A percentile compares a stretch with the other conserved stretches of the same genome.
Evolutionary conservation across 2,797 vertebrate species (phyloP).

Genomic region (Phrynocephalus guinanensis): DNA sequence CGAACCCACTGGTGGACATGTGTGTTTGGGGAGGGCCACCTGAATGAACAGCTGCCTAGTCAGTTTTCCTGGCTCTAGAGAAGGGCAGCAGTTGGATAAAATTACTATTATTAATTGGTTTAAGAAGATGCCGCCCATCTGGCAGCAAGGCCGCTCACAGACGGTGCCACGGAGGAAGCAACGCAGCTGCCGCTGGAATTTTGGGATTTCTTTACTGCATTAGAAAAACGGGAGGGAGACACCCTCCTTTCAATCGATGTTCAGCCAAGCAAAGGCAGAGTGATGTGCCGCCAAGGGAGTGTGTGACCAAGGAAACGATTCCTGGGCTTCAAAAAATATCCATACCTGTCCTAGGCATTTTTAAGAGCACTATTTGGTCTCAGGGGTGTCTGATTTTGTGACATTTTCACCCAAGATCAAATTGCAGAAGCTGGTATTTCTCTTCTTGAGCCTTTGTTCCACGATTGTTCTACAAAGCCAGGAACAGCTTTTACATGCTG

Average conservation of each 20-base stretch:
- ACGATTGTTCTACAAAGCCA: neutral
- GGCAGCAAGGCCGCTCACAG: neutral
- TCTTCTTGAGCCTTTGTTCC: neutral
- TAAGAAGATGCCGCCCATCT: neutral
- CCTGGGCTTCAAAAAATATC: neutral
- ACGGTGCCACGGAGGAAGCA: neutral
- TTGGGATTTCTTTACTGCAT: neutral
- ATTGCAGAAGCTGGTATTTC: neutral
- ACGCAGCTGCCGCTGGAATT: too few species aligned
- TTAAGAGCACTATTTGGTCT: neutral
- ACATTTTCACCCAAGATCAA: too few species aligned
- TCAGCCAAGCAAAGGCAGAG: neutral
- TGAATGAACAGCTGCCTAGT: neutral
- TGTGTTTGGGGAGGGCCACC: neutral
- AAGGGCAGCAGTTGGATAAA: neutral
- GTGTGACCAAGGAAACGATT: slow-evolving; percentile 1
- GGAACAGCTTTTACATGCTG: neutral
- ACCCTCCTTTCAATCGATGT: neutral
- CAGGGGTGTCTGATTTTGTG: neutral
- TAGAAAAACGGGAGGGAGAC: too few species aligned
- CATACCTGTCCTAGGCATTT: neutral
- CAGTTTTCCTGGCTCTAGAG: neutral
- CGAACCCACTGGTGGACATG: too few species aligned
- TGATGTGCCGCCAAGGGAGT: neutral
- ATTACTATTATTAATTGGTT: neutral